A percentile compares a stretch with the other conserved stretches of the same genome.
Evolutionary conservation across 2,888 invertebrate species (phyloP).

Genomic region (Temnothorax ravouxi): DNA sequence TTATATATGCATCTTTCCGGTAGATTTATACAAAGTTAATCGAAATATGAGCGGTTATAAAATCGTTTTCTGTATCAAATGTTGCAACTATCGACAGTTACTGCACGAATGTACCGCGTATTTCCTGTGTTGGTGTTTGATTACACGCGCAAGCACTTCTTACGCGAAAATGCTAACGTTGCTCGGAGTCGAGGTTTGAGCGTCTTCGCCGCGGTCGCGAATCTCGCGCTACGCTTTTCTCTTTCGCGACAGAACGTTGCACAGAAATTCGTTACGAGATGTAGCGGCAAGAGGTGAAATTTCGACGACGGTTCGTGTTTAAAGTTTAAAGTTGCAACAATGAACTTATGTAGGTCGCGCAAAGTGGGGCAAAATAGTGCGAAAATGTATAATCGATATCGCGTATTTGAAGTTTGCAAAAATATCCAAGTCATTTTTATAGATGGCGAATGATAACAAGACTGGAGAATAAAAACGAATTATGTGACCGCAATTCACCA

Average conservation of each 20-base stretch:
- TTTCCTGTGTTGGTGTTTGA: conserved; percentile 56
- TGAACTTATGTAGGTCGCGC: conserved; percentile 34
- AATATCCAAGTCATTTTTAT: neutral
- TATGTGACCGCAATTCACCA: neutral
- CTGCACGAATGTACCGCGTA: conserved; percentile 37
- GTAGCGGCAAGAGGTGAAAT: conserved; percentile 14
- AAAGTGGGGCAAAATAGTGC: conserved; percentile 33
- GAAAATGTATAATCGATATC: conserved; percentile 29
- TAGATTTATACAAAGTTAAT: conserved; percentile 34
- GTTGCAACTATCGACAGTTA: conserved; percentile 43
- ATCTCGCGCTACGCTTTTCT: conserved; percentile 61
- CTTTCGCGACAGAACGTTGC: conserved; percentile 37
- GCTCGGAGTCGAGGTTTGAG: conserved; percentile 52
- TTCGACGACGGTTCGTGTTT: conserved; percentile 38
- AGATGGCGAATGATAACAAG: neutral
- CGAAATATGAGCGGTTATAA: conserved; percentile 36
- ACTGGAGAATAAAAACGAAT: neutral
- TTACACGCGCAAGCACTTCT: conserved; percentile 63
- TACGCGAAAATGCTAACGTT: conserved; percentile 66
- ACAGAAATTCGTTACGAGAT: conserved; percentile 46
- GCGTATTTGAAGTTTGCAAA: conserved; percentile 14
- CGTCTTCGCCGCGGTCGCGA: conserved; percentile 52
- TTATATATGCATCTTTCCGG: conserved; percentile 16
- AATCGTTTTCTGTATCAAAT: conserved; percentile 28
- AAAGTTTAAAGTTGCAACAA: conserved; percentile 56